Evolutionary conservation across 2,797 vertebrate species (phyloP).

Genomic region (Cuniculus paca): DNA sequence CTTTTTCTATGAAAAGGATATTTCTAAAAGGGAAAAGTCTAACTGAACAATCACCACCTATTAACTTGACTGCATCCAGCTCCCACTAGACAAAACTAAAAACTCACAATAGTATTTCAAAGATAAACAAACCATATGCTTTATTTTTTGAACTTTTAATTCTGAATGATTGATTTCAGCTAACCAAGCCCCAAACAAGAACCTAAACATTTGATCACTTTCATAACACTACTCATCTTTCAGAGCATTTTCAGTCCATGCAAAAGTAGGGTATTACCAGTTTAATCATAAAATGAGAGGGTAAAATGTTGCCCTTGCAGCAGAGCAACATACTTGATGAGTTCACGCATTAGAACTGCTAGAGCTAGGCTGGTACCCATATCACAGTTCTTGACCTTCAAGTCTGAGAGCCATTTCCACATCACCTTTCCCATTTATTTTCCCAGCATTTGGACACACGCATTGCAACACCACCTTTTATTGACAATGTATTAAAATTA

Average conservation of each 20-base stretch:
- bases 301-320: slow-evolving; percentile 8
- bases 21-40: slow-evolving; percentile 82
- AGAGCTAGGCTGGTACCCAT: slow-evolving; percentile 19
- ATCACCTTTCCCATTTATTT: slow-evolving; percentile 43
- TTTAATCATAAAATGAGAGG: slow-evolving; percentile 36
- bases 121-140: slow-evolving; percentile 48
- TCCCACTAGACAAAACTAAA: slow-evolving; percentile 75
- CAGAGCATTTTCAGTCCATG: neutral
- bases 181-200: neutral
- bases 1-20: slow-evolving; percentile 85
- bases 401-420: neutral
- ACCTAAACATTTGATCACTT: slow-evolving; percentile 17
- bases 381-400: slow-evolving; percentile 58
- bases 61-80: slow-evolving; percentile 76
- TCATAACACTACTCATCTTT: slow-evolving; percentile 17
- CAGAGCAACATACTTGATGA: slow-evolving; percentile 44
- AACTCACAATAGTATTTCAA: slow-evolving; percentile 76
- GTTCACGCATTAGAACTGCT: neutral
- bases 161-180: slow-evolving; percentile 45
- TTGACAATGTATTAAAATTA: slow-evolving; percentile 16
- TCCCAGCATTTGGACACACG: slow-evolving; percentile 48
- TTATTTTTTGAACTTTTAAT: neutral
- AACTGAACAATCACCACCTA: slow-evolving; percentile 70
- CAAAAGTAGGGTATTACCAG: slow-evolving; percentile 42
- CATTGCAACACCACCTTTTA: slow-evolving; percentile 9